Conservation (phyloP, 2,888 invertebrate species). For the Tinea pellionella region DNA sequence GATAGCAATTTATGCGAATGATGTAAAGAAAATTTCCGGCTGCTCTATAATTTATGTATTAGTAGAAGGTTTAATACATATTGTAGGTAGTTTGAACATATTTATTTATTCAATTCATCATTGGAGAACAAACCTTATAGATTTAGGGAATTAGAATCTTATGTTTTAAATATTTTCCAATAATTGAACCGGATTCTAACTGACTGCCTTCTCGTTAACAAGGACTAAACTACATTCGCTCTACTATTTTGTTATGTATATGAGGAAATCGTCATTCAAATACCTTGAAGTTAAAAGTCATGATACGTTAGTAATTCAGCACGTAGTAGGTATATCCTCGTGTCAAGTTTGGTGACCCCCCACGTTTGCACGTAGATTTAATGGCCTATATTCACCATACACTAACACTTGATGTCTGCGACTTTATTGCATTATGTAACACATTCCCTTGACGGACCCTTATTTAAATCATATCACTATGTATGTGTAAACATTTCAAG, state of each 20-base stretch:
- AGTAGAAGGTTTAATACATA: neutral
- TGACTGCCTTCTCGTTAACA: no score
- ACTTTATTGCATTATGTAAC: constrained; percentile 38
- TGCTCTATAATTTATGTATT: neutral
- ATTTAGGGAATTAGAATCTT: no score
- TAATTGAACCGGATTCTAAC: no score
- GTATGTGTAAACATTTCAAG: neutral
- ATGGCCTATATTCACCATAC: constrained; percentile 52
- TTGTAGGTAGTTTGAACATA: neutral
- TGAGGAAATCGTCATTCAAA: neutral
- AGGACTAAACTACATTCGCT: no score
- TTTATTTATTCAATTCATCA: no score
- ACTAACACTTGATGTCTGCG: constrained; percentile 27
- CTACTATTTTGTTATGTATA: neutral
- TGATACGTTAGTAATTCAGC: neutral
- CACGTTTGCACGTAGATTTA: constrained; percentile 44
- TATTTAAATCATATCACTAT: neutral
- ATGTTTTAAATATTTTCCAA: no score
- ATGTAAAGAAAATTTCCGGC: neutral
- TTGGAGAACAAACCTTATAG: no score
- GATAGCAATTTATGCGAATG: constrained; percentile 2
- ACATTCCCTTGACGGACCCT: constrained; percentile 25
- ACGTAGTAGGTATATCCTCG: constrained; percentile 19
- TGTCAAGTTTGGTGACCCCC: constrained; percentile 48
- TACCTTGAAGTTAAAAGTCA: constrained; percentile 1